These are phyloP conservation scores for Nannoperca obscura DNA, from an alignment of 2,797 vertebrate genomes.

Conservation along the genomic window DNA sequence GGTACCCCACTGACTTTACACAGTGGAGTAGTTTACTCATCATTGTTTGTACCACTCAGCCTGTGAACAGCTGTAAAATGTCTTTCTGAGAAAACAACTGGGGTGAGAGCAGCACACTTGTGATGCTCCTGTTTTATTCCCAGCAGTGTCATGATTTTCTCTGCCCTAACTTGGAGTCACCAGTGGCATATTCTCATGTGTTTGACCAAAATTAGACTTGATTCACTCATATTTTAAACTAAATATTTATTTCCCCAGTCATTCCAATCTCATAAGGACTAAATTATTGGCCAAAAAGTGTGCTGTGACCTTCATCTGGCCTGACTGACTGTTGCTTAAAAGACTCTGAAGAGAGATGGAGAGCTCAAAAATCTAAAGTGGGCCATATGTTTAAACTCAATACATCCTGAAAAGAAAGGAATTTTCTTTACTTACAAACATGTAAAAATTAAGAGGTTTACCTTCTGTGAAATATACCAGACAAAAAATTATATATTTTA, in stretches of 20 bases:
- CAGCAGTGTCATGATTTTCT: not conserved
- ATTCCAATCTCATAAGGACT: not conserved
- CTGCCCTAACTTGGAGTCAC: not conserved
- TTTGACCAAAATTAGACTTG: not conserved
- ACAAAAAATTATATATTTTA: not conserved
- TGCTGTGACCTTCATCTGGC: conserved; percentile 2
- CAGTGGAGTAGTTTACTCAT: not conserved
- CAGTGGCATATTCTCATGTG: not conserved
- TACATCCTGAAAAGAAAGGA: not conserved
- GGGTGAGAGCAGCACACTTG: not conserved
- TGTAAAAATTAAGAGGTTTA: not conserved
- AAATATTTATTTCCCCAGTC: conserved; percentile 10
- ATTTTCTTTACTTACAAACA: not conserved
- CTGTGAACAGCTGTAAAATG: not conserved
- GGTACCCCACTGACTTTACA: not conserved
- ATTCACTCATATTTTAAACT: conserved; percentile 1
- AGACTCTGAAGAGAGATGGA: conserved; percentile 2
- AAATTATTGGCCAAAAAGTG: not conserved
- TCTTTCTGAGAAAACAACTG: conserved; percentile 12
- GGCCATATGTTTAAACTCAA: not conserved
- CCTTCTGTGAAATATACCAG: conserved; percentile 11
- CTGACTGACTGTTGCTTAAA: conserved; percentile 15
- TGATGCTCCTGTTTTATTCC: not conserved
- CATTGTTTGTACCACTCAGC: not conserved
- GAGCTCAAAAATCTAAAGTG: conserved; percentile 3